These are phyloP conservation scores for Scaptodrosophila latifasciaeformis DNA, from an alignment of 2,888 invertebrate species.

Conservation along the genomic window DNA sequence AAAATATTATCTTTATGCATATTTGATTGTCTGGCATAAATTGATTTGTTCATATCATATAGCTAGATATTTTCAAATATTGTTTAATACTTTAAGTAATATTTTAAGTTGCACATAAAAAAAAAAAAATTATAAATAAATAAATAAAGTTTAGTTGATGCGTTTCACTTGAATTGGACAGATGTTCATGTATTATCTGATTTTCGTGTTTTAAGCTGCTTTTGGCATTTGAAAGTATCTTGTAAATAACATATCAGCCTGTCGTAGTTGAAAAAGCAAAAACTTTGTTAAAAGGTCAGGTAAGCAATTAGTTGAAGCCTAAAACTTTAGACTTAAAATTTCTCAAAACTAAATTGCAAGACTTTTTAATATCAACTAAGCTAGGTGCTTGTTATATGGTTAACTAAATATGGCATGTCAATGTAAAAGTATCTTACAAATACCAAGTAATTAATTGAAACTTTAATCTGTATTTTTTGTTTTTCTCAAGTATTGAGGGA, in stretches of 20 bases:
- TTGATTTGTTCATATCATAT: neutral
- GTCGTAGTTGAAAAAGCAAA: neutral
- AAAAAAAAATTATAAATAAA: no score
- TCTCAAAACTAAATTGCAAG: neutral
- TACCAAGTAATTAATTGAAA: neutral
- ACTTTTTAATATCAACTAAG: neutral
- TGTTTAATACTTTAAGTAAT: constrained; percentile 2
- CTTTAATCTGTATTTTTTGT: constrained; percentile 2
- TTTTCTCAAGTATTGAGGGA: constrained; percentile 88
- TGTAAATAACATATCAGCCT: constrained; percentile 58
- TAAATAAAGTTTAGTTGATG: constrained; percentile 43
- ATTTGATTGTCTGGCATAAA: no score
- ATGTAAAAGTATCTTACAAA: neutral
- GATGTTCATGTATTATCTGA: constrained; percentile 68
- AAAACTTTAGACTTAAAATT: neutral
- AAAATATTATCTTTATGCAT: constrained; percentile 9
- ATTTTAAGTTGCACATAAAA: neutral
- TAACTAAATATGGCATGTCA: neutral
- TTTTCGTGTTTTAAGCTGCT: constrained; percentile 60
- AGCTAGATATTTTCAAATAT: neutral
- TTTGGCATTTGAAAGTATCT: constrained; percentile 36
- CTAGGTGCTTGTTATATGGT: neutral
- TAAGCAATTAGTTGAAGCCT: constrained; percentile 42
- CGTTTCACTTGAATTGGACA: constrained; percentile 32
- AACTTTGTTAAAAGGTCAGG: constrained; percentile 28